Percentiles rank a stretch among this genome's conserved stretches.
phyloP scores from a whole-genome alignment of 2,797 vertebrate species.

The Scleropages formosus region DNA sequence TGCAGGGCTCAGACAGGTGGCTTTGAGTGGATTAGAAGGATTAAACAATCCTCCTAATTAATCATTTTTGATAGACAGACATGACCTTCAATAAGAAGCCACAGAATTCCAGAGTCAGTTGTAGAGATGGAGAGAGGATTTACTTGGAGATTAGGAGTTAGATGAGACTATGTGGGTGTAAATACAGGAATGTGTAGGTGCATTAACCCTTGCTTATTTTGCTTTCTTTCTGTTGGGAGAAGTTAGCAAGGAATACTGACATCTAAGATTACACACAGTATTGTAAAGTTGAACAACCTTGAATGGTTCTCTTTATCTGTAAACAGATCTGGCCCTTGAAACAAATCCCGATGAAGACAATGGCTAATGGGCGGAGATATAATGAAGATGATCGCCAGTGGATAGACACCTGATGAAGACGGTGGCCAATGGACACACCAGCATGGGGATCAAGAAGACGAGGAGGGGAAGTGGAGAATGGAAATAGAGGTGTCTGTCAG shows the following conservation, averaged over 20 bases:
- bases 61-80: background rate
- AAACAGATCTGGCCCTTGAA: background rate
- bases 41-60: background rate
- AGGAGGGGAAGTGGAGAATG: too few species aligned
- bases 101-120: background rate
- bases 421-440: background rate
- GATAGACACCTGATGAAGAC: background rate
- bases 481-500: too few species aligned
- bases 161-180: background rate
- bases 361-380: background rate
- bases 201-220: background rate
- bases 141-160: background rate
- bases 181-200: background rate
- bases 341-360: background rate
- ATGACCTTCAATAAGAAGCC: background rate
- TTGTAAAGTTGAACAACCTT: too few species aligned
- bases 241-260: background rate
- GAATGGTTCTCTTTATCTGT: background rate
- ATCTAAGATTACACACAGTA: background rate
- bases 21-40: constrained; percentile 16
- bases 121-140: background rate
- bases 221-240: background rate
- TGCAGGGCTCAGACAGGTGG: background rate
- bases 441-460: too few species aligned
- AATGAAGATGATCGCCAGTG: background rate